These are phyloP conservation scores for Strigamia maritima DNA, from an alignment of 2,888 invertebrate species.

Conservation along the genomic window DNA sequence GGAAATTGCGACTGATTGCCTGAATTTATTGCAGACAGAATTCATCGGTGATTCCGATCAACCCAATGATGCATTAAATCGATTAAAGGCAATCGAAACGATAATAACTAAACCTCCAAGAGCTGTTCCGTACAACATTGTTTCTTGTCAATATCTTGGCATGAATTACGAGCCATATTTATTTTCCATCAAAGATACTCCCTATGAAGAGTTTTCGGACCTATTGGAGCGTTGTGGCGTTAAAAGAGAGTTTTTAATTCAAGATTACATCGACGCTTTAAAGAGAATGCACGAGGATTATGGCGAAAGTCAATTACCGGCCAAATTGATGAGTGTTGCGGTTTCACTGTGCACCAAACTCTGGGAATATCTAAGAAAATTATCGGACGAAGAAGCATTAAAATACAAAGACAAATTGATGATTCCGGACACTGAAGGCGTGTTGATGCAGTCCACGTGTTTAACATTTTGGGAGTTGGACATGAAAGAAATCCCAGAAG, in stretches of 20 bases:
- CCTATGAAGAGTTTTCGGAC: neutral
- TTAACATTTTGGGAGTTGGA: neutral
- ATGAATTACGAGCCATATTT: neutral
- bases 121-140: neutral
- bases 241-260: neutral
- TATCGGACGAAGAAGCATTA: neutral
- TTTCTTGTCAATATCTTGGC: neutral
- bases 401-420: neutral
- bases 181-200: neutral
- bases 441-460: too few relatives aligned
- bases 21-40: too few relatives aligned
- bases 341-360: neutral
- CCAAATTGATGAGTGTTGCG: neutral
- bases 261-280: neutral
- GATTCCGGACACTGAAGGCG: neutral
- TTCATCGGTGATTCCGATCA: too few relatives aligned
- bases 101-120: neutral
- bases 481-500: too few relatives aligned
- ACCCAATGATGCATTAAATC: too few relatives aligned
- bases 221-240: neutral
- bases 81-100: neutral
- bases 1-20: too few relatives aligned
- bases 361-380: neutral
- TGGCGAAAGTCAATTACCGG: neutral
- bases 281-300: neutral